These are phyloP conservation scores for Ranitomeya imitator DNA, from an alignment of 2,113 vertebrate species.

Conservation along the genomic window DNA sequence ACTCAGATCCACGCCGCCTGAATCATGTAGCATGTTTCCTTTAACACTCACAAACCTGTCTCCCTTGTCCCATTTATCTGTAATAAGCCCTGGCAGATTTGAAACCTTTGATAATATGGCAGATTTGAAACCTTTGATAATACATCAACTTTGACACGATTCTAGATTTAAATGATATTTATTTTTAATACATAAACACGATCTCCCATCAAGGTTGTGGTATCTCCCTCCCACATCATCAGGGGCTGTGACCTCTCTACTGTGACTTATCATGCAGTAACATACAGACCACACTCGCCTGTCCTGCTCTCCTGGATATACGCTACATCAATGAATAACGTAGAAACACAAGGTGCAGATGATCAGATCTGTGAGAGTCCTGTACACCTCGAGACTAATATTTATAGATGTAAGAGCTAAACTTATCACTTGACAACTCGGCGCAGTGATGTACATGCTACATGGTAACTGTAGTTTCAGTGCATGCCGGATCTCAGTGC, in stretches of 20 bases:
- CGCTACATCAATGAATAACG: neutral
- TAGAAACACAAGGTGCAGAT: neutral
- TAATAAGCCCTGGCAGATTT: neutral
- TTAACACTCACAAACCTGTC: neutral
- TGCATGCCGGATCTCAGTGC: no score
- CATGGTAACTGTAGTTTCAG: no score
- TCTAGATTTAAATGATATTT: neutral
- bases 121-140: neutral
- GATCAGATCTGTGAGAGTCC: neutral
- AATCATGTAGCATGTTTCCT: no score
- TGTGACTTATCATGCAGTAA: neutral
- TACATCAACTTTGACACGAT: conserved; percentile 22
- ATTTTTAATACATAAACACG: neutral
- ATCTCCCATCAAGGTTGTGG: neutral
- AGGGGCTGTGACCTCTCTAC: conserved; percentile 1
- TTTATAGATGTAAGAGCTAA: neutral
- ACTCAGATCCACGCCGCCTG: no score
- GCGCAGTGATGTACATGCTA: no score
- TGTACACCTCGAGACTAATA: neutral
- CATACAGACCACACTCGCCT: neutral
- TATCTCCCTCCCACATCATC: neutral
- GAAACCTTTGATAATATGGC: neutral
- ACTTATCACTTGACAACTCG: neutral
- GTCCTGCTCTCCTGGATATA: neutral
- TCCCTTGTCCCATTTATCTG: neutral